Evolutionary conservation across 2,888 invertebrate species (phyloP).

Genomic region (Eutolmus rufibarbis): DNA sequence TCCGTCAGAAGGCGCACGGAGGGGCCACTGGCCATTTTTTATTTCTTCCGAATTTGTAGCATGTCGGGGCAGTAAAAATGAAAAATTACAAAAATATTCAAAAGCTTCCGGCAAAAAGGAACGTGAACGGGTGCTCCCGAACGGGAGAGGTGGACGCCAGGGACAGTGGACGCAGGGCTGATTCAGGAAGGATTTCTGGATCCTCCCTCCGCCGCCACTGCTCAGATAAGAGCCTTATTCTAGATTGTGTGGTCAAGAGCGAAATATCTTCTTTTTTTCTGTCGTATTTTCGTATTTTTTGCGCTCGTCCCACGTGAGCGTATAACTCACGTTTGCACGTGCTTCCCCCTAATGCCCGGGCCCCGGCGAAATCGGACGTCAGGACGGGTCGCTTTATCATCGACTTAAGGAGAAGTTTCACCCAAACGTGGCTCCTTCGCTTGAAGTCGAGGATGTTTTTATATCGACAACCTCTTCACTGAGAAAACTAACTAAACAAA

Average conservation of each 20-base stretch:
- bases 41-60: constrained; percentile 21
- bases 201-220: background rate
- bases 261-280: background rate
- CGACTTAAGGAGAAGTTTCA: background rate
- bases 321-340: constrained; percentile 12
- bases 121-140: constrained; percentile 4
- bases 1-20: background rate
- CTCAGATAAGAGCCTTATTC: background rate
- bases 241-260: background rate
- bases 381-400: background rate
- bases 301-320: background rate
- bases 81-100: constrained; percentile 46
- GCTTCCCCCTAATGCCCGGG: background rate
- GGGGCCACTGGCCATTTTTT: background rate
- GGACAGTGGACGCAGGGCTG: background rate
- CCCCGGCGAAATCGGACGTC: background rate
- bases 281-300: background rate
- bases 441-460: background rate
- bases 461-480: background rate
- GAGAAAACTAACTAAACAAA: background rate
- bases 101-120: constrained; percentile 41
- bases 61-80: constrained; percentile 30
- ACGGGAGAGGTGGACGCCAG: background rate
- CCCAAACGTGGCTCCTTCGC: background rate
- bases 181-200: background rate